Percentiles rank a stretch among this genome's conserved stretches.
These are phyloP conservation scores for Clarias laeviceps DNA, from an alignment of 2,797 vertebrate genomes.

Conservation along the genomic window DNA sequence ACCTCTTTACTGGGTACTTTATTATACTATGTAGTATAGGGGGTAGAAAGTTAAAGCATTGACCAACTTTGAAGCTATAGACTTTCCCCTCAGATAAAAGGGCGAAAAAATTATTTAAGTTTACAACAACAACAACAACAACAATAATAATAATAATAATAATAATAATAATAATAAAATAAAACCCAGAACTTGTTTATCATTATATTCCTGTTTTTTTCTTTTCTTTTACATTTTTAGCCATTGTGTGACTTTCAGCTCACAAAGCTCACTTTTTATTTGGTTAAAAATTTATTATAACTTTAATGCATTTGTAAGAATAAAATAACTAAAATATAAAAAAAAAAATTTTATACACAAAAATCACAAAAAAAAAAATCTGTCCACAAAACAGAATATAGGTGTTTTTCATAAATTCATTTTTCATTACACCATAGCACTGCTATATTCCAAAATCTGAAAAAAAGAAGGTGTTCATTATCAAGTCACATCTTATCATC, in stretches of 20 bases:
- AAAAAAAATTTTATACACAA: neutral
- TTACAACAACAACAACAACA: too few species aligned
- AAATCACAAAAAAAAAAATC: neutral
- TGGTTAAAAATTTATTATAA: neutral
- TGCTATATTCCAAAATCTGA: neutral
- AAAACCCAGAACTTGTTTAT: conserved; percentile 32
- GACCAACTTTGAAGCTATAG: conserved; percentile 41
- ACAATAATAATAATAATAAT: too few species aligned
- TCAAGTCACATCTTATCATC: neutral
- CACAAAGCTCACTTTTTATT: neutral
- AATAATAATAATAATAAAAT: too few species aligned
- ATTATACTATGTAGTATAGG: conserved; percentile 24
- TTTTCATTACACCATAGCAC: neutral
- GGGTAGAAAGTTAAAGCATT: conserved; percentile 15
- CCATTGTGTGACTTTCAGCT: neutral
- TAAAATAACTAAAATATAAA: neutral
- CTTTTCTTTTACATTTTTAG: conserved; percentile 6
- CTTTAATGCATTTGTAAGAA: neutral
- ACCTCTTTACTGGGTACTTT: conserved; percentile 41
- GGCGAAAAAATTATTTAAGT: neutral
- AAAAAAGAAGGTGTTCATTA: too few species aligned
- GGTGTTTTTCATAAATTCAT: neutral
- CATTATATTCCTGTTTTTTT: conserved; percentile 54
- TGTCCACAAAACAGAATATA: neutral
- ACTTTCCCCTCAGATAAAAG: conserved; percentile 43